Evolutionary conservation across 2,797 vertebrate species (phyloP).

Genomic region (Macroramphosus scolopax): DNA sequence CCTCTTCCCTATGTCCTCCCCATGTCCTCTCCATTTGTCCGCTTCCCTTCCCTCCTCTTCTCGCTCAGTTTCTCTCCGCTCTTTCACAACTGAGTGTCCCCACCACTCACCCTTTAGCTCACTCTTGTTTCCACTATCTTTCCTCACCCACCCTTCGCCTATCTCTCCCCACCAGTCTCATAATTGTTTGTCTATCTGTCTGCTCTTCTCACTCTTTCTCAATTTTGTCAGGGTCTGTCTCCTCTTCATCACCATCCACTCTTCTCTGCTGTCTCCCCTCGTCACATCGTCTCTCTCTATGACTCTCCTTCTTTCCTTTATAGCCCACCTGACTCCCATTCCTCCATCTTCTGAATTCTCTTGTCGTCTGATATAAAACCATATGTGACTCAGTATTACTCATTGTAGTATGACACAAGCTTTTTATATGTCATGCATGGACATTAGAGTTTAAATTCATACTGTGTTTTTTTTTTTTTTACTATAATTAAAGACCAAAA

Average conservation of each 20-base stretch:
- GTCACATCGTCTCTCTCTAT: neutral
- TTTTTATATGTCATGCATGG: no score
- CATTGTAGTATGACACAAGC: no score
- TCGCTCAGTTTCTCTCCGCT: constrained; percentile 48
- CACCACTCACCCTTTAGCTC: constrained; percentile 45
- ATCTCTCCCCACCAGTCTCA: no score
- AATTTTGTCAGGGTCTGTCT: no score
- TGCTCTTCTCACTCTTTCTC: no score
- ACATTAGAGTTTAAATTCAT: no score
- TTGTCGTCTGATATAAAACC: constrained; percentile 41
- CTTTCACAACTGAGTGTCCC: constrained; percentile 36
- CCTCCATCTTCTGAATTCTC: constrained; percentile 25
- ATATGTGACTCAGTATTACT: constrained; percentile 21
- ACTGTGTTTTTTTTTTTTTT: no score
- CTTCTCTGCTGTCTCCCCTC: constrained; percentile 16
- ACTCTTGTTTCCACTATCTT: constrained; percentile 31
- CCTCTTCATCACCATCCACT: constrained; percentile 6
- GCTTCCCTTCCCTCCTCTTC: no score
- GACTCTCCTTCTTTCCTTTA: constrained; percentile 24
- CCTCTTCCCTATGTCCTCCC: neutral
- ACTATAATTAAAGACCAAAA: no score
- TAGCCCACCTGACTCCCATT: constrained; percentile 30
- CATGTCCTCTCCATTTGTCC: constrained; percentile 20
- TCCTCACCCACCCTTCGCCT: no score
- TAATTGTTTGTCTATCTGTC: no score